phyloP scores from a whole-genome alignment of 2,113 vertebrate species.

The sheep (Ovis aries) region ARS-UI_Ramb_v3.0 NC_056055.1:74467501-74468000 shows the following conservation, averaged over 20 bases:
- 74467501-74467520: neutral
- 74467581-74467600: neutral
- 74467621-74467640: neutral
- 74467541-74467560: neutral
- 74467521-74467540: neutral
- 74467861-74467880: neutral
- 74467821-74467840: neutral
- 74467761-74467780: neutral
- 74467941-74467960: neutral
- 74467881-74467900: neutral
- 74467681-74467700: neutral
- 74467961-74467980: neutral
- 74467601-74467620: constrained; percentile 1
- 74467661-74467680: neutral
- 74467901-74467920: neutral
- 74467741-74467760: neutral
- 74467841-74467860: neutral
- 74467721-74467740: neutral
- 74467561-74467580: neutral
- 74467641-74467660: neutral
- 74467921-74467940: neutral
- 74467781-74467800: neutral
- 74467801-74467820: neutral
- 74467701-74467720: neutral
- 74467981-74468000: neutral